A percentile compares a stretch with the other conserved stretches of the same genome.
These are phyloP conservation scores for Apostichopus parvimensis DNA, from an alignment of 35 echinoderm and acorn worm genomes.

Conservation along the genomic window DNA sequence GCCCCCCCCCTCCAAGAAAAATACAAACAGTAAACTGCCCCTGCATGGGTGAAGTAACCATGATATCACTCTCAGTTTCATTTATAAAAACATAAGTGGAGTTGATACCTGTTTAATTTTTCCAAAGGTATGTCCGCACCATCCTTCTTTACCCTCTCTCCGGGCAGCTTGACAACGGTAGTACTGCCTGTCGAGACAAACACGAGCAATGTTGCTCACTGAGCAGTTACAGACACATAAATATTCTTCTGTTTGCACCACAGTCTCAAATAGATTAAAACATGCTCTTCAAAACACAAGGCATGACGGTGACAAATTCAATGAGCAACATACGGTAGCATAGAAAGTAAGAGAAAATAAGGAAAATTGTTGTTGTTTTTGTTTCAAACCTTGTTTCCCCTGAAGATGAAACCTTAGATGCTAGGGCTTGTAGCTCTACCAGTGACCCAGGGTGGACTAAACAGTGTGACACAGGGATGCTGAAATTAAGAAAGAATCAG, in stretches of 20 bases:
- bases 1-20: no score
- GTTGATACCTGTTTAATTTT: neutral
- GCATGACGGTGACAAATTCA: neutral
- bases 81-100: no score
- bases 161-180: constrained; percentile 74
- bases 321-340: neutral
- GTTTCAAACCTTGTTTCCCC: constrained; percentile 68
- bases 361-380: no score
- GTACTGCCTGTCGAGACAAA: constrained; percentile 61
- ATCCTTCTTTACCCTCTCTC: constrained; percentile 62
- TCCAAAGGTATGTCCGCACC: constrained; percentile 76
- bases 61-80: no score
- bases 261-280: no score
- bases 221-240: neutral
- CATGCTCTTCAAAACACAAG: neutral
- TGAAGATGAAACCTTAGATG: constrained; percentile 53
- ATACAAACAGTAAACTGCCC: no score
- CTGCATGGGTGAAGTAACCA: no score
- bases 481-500: constrained; percentile 17
- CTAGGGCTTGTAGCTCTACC: constrained; percentile 81
- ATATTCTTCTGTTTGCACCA: no score
- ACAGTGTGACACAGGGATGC: constrained; percentile 75
- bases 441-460: constrained; percentile 60
- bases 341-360: no score
- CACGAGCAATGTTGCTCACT: no score